Evolutionary conservation across 2,797 vertebrate genomes (phyloP), one percentile per base, ranked within the genome.

Genomic region (Coregonus ussuriensis): DNA sequence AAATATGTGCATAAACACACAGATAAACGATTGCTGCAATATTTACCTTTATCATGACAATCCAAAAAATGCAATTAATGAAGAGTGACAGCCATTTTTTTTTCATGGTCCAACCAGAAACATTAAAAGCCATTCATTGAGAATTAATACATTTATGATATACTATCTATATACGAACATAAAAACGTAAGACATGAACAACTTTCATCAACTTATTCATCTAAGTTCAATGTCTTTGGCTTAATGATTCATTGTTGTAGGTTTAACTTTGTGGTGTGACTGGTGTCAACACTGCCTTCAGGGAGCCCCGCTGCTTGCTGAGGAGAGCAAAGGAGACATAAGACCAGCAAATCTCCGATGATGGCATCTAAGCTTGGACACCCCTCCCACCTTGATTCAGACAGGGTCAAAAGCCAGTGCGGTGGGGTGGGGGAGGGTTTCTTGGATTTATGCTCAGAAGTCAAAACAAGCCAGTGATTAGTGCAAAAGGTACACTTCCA

Each of bases 181-280:
- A 68, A 14, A 68, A 35, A 68, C 31, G 11, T 5, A 66, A 66
- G 63, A 15, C 65, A 31, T 33, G 66, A 16, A 68, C 31, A 68
- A 68, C 33, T 68, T 7, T 1, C 74, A 0, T 66, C 80, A 35
- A 37, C 86, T 87, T 91, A 93, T 84, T 79, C 82, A 81, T 77
- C 87, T 88, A 93, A 93, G 92, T 91, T 93, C 92, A 93, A 92
- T 91, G 92, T 92, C 90, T 90, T 86, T 89, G 83, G 85, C 79
- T 80, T 81, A 88, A 87, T 74, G 77, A 76, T 79, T 62, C 85
- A 85, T 88, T 89, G 86, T 90, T 85, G 77, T 87, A 91, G 89
- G 83, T 91, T 91, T 65, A 87, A 82, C 82, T 89, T 91, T 90
- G 87, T 88, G 85, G 41, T 47, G 41, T 47, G 41, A 47, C 41